Evolutionary conservation across 2,113 vertebrate genomes (phyloP).

Genomic region (Nothocercus nigrocapillus): DNA sequence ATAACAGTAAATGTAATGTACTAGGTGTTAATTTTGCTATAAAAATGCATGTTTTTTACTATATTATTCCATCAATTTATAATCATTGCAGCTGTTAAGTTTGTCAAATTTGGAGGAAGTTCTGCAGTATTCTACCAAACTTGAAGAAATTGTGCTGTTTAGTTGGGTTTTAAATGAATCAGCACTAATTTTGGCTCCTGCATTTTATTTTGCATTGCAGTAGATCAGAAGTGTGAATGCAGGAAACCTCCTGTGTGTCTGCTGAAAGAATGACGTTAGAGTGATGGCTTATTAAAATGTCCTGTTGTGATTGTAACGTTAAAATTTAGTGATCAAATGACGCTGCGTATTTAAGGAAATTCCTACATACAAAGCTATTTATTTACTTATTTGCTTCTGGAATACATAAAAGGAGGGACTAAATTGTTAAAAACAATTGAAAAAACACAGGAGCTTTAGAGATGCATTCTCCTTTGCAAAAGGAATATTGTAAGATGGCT

Average conservation of each 20-base stretch:
- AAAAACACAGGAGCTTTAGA: background rate
- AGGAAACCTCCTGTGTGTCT: background rate
- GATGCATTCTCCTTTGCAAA: background rate
- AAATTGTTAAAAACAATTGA: background rate
- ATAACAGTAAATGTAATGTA: background rate
- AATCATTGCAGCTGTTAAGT: background rate
- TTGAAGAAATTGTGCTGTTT: background rate
- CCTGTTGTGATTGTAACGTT: background rate
- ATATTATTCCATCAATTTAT: background rate
- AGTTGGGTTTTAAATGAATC: background rate
- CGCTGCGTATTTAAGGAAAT: background rate
- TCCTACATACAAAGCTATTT: background rate
- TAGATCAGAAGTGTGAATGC: background rate
- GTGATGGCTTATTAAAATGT: background rate
- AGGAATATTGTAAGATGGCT: background rate
- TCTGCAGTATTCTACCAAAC: background rate
- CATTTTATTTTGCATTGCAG: background rate
- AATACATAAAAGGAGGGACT: background rate
- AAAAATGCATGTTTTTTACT: background rate
- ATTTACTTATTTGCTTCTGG: background rate
- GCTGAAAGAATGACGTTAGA: background rate
- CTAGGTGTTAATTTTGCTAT: background rate
- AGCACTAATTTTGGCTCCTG: background rate
- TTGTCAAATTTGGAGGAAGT: background rate
- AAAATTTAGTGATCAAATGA: background rate